Evolutionary conservation across 2,113 vertebrate species (phyloP).

Genomic region (Microtus ochrogaster): DNA sequence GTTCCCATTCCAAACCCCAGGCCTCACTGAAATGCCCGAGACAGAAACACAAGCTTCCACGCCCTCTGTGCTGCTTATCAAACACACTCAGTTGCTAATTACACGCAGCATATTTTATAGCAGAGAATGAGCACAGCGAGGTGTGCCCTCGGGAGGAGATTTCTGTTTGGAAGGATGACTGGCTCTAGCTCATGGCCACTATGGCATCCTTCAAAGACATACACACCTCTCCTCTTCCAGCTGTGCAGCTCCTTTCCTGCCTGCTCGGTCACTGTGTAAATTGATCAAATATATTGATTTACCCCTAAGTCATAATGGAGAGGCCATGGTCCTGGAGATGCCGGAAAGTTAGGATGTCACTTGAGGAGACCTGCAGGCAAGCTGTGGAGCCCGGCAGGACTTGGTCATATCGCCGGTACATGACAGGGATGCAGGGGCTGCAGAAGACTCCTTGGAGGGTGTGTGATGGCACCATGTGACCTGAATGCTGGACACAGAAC

Average conservation of each 20-base stretch:
- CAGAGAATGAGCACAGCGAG: not conserved
- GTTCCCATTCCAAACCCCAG: not conserved
- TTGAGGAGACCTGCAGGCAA: not conserved
- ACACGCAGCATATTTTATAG: not conserved
- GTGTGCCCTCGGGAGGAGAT: not conserved
- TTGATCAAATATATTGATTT: not conserved
- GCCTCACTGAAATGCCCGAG: not conserved
- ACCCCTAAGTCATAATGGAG: not conserved
- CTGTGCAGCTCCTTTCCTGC: too few relatives aligned
- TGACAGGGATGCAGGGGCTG: not conserved
- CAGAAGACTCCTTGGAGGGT: not conserved
- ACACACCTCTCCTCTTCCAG: not conserved
- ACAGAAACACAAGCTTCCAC: not conserved
- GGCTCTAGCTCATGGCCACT: not conserved
- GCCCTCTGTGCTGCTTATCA: accelerated
- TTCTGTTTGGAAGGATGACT: not conserved
- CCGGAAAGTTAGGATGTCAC: too few relatives aligned
- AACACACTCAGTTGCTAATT: not conserved
- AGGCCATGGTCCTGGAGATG: not conserved
- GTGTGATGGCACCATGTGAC: not conserved
- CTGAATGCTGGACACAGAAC: not conserved
- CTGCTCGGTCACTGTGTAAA: not conserved
- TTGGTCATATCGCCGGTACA: not conserved
- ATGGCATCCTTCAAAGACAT: not conserved
- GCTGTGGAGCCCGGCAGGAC: too few relatives aligned